Percentiles rank a stretch among this genome's conserved stretches.
Evolutionary conservation across 2,888 invertebrate genomes (phyloP).

Genomic region (Seira ritae): DNA sequence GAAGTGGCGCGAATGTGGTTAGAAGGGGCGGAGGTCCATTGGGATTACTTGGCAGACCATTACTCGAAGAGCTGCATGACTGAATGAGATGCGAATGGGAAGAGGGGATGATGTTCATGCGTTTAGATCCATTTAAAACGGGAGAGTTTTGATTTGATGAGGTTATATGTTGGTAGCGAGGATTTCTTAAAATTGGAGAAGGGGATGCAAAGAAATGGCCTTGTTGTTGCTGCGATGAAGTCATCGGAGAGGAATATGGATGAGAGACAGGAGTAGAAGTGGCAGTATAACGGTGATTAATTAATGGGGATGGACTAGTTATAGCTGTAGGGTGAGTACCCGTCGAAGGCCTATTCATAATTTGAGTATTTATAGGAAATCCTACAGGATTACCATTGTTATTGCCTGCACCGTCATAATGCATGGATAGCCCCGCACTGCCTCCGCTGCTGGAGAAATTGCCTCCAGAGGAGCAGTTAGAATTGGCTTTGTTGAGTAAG

Average conservation of each 20-base stretch:
- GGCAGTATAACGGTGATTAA: slow-evolving; percentile 66
- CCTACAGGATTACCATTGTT: slow-evolving; percentile 42
- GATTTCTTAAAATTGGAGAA: slow-evolving; percentile 71
- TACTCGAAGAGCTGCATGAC: background rate
- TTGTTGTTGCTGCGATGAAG: slow-evolving; percentile 50
- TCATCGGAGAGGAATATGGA: slow-evolving; percentile 52
- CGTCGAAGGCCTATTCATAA: slow-evolving; percentile 64
- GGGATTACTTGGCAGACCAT: slow-evolving; percentile 43
- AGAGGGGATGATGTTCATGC: slow-evolving; percentile 53
- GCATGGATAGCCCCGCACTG: background rate
- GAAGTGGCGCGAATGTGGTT: slow-evolving; percentile 64
- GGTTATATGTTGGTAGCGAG: slow-evolving; percentile 72
- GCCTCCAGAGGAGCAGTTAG: slow-evolving; percentile 27
- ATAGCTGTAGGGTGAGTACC: slow-evolving; percentile 30
- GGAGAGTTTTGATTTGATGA: slow-evolving; percentile 74
- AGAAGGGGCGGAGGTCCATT: slow-evolving; percentile 57
- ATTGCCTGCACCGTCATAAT: slow-evolving; percentile 31
- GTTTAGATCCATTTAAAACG: slow-evolving; percentile 67
- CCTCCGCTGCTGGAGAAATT: background rate
- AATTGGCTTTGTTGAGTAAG: slow-evolving; percentile 55
- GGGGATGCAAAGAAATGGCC: slow-evolving; percentile 65
- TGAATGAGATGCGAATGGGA: slow-evolving; percentile 42
- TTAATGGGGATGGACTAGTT: slow-evolving; percentile 69
- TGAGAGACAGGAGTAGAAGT: slow-evolving; percentile 29
- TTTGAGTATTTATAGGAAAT: slow-evolving; percentile 45